Percentiles rank a stretch among this genome's conserved stretches.
phyloP scores from a whole-genome alignment of 2,888 invertebrate species.

The Hypomecis punctinalis region DNA sequence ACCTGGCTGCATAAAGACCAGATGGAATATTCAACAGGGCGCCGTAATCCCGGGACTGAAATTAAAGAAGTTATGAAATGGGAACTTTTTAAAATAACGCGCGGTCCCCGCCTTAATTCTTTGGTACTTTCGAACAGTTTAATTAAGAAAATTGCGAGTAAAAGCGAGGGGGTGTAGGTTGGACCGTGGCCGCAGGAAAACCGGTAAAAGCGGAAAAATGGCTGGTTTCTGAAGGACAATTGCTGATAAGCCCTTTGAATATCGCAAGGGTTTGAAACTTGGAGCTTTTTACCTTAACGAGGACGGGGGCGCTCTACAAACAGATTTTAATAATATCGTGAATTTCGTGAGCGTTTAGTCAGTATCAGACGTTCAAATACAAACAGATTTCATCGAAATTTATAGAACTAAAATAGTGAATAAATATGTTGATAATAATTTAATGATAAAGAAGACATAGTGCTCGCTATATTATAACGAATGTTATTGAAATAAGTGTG shows the following conservation, averaged over 20 bases:
- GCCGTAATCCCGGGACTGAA: conserved; percentile 59
- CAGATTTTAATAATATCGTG: conserved; percentile 30
- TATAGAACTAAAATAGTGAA: background rate
- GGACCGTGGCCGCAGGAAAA: conserved; percentile 22
- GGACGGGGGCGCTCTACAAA: conserved; percentile 34
- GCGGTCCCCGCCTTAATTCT: conserved; percentile 53
- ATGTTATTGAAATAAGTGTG: background rate
- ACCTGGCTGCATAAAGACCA: conserved; percentile 63
- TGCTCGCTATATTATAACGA: background rate
- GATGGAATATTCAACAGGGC: conserved; percentile 61
- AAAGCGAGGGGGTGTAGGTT: conserved; percentile 43
- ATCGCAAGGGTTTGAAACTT: conserved; percentile 34
- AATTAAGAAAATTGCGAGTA: conserved; percentile 58
- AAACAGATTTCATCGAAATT: background rate
- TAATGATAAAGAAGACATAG: background rate
- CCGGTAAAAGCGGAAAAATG: conserved; percentile 34
- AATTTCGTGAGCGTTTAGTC: background rate
- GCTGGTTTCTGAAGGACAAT: conserved; percentile 41
- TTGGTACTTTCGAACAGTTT: conserved; percentile 56
- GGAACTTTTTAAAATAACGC: conserved; percentile 53
- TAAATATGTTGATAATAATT: background rate
- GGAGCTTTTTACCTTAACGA: conserved; percentile 40
- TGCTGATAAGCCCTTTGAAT: conserved; percentile 42
- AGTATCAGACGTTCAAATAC: background rate
- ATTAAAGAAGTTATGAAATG: conserved; percentile 72